These are phyloP conservation scores for Lasius platythorax DNA, from an alignment of 2,888 invertebrate genomes.

Conservation along the genomic window DNA sequence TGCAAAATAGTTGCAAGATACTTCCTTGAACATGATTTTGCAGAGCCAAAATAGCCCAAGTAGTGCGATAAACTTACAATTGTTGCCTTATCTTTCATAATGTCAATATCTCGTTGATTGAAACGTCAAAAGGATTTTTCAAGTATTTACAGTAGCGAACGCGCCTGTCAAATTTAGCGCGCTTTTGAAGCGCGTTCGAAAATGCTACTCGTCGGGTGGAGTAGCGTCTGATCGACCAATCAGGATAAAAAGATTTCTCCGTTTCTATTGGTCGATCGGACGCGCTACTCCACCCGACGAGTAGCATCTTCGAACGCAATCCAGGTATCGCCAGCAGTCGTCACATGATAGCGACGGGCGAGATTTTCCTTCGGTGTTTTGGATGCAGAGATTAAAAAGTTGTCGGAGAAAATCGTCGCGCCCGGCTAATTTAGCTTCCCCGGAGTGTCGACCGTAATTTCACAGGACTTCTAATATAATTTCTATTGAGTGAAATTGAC, in stretches of 20 bases:
- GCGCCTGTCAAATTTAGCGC: neutral
- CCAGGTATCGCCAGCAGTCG: slow-evolving; percentile 60
- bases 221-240: neutral
- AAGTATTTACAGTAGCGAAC: neutral
- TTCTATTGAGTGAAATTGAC: slow-evolving; percentile 4
- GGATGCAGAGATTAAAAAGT: slow-evolving; percentile 54
- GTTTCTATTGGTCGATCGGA: slow-evolving; percentile 46
- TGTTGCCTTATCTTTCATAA: neutral
- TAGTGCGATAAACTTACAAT: neutral
- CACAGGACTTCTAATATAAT: neutral
- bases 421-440: neutral
- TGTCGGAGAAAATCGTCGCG: slow-evolving; percentile 9
- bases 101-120: neutral
- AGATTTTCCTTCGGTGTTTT: slow-evolving; percentile 36
- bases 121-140: neutral
- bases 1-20: neutral
- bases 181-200: neutral
- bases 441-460: neutral
- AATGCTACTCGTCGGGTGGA: neutral
- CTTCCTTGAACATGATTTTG: neutral
- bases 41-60: neutral
- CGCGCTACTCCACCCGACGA: neutral
- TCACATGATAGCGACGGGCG: slow-evolving; percentile 83
- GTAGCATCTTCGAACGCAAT: neutral
- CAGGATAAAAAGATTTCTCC: neutral